Evolutionary conservation across 2,113 vertebrate genomes (phyloP).

Genomic region (Columba livia): DNA sequence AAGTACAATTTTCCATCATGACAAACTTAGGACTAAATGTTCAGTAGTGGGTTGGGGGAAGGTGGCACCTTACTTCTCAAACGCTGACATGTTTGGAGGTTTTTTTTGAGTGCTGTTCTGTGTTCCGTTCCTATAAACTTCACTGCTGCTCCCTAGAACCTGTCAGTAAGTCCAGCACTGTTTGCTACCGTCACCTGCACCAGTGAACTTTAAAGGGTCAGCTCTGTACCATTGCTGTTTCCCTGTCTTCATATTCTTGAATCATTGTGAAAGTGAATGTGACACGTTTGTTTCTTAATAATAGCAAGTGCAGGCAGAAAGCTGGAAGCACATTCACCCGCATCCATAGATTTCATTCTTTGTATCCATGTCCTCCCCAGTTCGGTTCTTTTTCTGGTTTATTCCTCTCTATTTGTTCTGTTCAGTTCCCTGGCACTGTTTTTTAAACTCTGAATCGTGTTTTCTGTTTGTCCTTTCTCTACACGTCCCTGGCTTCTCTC

Average conservation of each 20-base stretch:
- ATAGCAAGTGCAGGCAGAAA: not conserved
- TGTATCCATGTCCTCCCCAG: not conserved
- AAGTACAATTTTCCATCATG: not conserved
- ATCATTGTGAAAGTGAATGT: not conserved
- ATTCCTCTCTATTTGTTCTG: not conserved
- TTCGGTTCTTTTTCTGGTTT: not conserved
- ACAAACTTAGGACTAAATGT: not conserved
- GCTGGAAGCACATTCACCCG: not conserved
- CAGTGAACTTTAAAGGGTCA: not conserved
- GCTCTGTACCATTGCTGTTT: not conserved
- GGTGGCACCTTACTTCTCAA: not conserved
- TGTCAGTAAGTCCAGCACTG: not conserved
- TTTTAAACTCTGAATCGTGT: not conserved
- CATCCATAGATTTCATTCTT: not conserved
- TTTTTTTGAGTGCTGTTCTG: not conserved
- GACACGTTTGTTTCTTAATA: not conserved
- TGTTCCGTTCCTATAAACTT: not conserved
- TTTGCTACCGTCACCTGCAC: not conserved
- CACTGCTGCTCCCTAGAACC: not conserved
- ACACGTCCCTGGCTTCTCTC: not conserved
- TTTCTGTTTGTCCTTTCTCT: not conserved
- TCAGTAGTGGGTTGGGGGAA: not conserved
- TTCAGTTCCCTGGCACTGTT: not conserved
- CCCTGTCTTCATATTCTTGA: not conserved
- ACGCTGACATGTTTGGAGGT: accelerated